Conservation (phyloP, 2,797 vertebrate species). For the Rhodeus uyekii region DNA sequence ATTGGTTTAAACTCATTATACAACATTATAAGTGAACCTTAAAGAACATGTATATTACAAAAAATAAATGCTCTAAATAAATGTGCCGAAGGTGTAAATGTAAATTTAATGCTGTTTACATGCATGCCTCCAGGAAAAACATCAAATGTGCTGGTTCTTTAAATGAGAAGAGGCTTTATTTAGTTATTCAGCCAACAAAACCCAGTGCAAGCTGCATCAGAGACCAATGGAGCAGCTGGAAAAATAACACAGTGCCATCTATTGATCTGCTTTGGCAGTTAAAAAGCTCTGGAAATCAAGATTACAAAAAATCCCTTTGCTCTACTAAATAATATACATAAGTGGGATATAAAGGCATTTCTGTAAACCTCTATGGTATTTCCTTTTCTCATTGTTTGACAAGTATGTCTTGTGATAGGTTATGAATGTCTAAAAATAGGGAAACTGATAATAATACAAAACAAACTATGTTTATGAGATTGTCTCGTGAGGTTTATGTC, state of each 20-base stretch:
- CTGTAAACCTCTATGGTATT: background rate
- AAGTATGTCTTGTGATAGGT: background rate
- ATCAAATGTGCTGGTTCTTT: conserved; percentile 29
- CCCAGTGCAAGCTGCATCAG: background rate
- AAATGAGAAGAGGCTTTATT: conserved; percentile 22
- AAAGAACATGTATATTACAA: no score
- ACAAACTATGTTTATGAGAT: background rate
- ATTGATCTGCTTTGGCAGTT: conserved; percentile 41
- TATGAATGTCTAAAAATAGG: conserved; percentile 10
- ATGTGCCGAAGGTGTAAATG: no score
- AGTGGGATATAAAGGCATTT: background rate
- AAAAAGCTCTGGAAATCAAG: background rate
- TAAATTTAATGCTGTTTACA: no score
- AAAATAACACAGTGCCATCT: conserved; percentile 61
- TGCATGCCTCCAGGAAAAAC: background rate
- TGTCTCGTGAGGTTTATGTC: background rate
- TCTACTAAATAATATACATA: background rate
- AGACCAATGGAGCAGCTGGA: background rate
- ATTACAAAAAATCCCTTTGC: no score
- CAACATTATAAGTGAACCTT: no score
- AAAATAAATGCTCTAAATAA: no score
- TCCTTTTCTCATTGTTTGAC: background rate
- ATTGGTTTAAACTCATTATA: no score
- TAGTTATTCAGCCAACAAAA: conserved; percentile 38
- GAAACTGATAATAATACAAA: background rate